Conservation (phyloP, 1,140 invertebrate genomes). For the Drosophila parvula region DNA sequence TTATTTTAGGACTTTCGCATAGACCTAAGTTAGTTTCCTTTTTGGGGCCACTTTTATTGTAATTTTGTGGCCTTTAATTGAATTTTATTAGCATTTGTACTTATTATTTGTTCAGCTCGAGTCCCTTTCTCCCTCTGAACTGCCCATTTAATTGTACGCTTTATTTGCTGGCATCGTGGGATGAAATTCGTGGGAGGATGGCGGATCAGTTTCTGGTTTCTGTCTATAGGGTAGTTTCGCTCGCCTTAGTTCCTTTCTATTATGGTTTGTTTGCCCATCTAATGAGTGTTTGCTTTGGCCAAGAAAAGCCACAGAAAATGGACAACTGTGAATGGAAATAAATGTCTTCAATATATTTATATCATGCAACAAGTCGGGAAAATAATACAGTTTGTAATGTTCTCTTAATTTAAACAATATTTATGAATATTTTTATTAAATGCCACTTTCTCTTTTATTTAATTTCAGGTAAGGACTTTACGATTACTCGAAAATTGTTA, state of each 20-base stretch:
- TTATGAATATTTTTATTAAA: slow-evolving; percentile 21
- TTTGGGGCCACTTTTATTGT: slow-evolving; percentile 70
- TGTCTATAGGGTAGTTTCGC: slow-evolving; percentile 28
- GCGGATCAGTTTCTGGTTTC: slow-evolving; percentile 28
- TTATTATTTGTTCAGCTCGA: slow-evolving; percentile 66
- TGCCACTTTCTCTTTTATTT: slow-evolving; percentile 1
- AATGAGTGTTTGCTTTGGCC: slow-evolving; percentile 30
- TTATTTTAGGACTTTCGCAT: slow-evolving; percentile 23
- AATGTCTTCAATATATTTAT: not conserved
- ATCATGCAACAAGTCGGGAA: not conserved
- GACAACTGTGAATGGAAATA: not conserved
- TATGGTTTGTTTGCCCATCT: slow-evolving; percentile 37
- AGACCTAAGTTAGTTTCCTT: slow-evolving; percentile 59
- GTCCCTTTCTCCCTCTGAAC: not conserved
- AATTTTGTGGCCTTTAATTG: slow-evolving; percentile 82
- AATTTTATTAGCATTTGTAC: slow-evolving; percentile 83
- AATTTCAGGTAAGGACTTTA: slow-evolving; percentile 36
- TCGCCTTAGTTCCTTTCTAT: slow-evolving; percentile 1
- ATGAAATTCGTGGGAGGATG: not conserved
- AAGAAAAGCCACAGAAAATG: not conserved
- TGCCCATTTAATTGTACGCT: slow-evolving; percentile 69
- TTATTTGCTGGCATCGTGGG: slow-evolving; percentile 52
- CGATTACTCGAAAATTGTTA: not conserved
- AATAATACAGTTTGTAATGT: not conserved
- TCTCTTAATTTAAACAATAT: not conserved